phyloP scores from a whole-genome alignment of 2,888 invertebrate genomes.

The Apodemia hepburni region DNA sequence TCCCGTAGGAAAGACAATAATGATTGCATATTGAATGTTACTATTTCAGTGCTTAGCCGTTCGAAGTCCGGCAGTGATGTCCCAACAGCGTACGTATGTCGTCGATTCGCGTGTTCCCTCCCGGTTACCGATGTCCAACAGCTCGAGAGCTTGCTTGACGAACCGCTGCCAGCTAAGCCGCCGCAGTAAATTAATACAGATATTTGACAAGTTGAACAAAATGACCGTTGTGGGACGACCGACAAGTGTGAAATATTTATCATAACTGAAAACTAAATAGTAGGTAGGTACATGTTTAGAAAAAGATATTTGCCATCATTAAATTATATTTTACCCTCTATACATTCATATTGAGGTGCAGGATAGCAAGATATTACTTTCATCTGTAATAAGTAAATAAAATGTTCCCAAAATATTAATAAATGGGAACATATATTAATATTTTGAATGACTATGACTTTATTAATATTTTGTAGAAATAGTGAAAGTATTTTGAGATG shows the following conservation, averaged over 20 bases:
- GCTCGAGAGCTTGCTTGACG: conserved; percentile 80
- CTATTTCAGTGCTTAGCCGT: conserved; percentile 62
- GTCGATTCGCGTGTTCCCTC: conserved; percentile 86
- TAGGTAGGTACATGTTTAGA: too few relatives aligned
- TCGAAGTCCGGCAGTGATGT: conserved; percentile 77
- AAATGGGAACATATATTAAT: too few relatives aligned
- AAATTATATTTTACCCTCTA: too few relatives aligned
- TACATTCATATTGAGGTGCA: too few relatives aligned
- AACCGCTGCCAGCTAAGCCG: conserved; percentile 29
- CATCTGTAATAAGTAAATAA: too few relatives aligned
- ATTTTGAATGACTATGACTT: too few relatives aligned
- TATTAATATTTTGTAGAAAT: too few relatives aligned
- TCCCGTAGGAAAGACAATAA: background rate
- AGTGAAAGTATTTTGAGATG: too few relatives aligned
- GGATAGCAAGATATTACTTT: too few relatives aligned
- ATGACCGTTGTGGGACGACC: background rate
- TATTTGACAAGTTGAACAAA: background rate
- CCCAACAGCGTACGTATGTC: conserved; percentile 89
- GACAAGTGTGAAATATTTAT: background rate
- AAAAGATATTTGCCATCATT: too few relatives aligned
- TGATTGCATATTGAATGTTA: background rate
- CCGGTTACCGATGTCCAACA: conserved; percentile 85
- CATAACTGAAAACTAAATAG: too few relatives aligned
- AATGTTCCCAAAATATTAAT: too few relatives aligned
- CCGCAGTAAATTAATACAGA: background rate